Evolutionary conservation across 2,113 vertebrate genomes (phyloP), one percentile per base, ranked within the genome.

Genomic region (Sarotherodon lohbergeri): DNA sequence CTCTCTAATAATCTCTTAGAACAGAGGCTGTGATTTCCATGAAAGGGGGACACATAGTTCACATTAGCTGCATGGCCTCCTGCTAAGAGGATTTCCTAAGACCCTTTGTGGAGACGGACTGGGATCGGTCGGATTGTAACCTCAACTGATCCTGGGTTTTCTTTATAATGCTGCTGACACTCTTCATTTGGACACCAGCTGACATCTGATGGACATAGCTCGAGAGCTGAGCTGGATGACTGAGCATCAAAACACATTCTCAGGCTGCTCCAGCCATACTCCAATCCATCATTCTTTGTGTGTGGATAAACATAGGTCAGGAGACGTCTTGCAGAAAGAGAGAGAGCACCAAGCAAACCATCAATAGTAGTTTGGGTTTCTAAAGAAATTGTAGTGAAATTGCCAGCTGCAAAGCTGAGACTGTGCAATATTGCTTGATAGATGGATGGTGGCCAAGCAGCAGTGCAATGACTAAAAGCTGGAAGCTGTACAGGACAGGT

Each of bases 11-110:
- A 93, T 94, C 93, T 93, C 88, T 84, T 24, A 82, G 86, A 94
- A 90, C 78, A 87, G 83, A 91, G 29, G 87, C 92, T 85, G 50
- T 71, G 79, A 90, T 94, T 91, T 94, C 89, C 66, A 88, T 82
- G 78, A 93, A 92, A 84, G 79, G 81, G 83, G 88, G 50, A 24
- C 54, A 83, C 48, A 81, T 39, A 79, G 91, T 54, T 88, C 87
- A 87, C 81, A 93, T 91, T 83, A 90, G 91, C 91, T 39, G 36
- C 80, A 80, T 16, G 43, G 88, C 46, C 71, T 39, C 86, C 81
- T 59, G 94, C 92, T 95, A 95, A 96, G 93, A 95, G 90, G 95
- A 95, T 96, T 96, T 90, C 87, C 79, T 80, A 11, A 9, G 54
- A 88, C 86, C 83, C 57, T 81, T 66, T 81, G 9, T 82, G 50